Conservation (phyloP, 2,113 vertebrate genomes). For the Leptobrachium leishanense region DNA sequence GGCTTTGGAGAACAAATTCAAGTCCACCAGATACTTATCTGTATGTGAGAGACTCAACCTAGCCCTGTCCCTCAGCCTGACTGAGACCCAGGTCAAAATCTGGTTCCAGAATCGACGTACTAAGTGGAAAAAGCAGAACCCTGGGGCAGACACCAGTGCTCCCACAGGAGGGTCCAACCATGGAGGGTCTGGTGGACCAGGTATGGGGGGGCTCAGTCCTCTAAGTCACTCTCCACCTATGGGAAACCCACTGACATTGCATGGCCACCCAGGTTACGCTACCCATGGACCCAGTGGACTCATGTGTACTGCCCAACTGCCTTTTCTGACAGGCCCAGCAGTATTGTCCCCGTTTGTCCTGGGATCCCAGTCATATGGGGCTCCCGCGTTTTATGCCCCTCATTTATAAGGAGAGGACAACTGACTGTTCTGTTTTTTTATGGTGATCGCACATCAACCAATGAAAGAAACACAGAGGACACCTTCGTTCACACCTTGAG, state of each 20-base stretch:
- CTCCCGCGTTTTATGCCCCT: conserved; percentile 91
- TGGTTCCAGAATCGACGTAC: conserved; percentile 94
- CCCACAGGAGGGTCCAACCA: conserved; percentile 67
- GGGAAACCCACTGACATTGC: conserved; percentile 84
- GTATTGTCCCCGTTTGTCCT: conserved; percentile 95
- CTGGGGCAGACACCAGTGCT: conserved; percentile 88
- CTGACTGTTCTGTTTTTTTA: too few relatives aligned
- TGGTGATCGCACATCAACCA: too few relatives aligned
- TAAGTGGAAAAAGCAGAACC: conserved; percentile 97
- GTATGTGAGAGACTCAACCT: conserved; percentile 90
- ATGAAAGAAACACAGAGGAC: too few relatives aligned
- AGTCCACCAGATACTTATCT: conserved; percentile 89
- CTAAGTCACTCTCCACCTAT: conserved; percentile 89
- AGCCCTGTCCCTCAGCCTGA: conserved; percentile 87
- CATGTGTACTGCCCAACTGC: conserved; percentile 86
- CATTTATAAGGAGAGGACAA: conserved; percentile 74
- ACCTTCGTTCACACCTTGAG: too few relatives aligned
- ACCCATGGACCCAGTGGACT: conserved; percentile 81
- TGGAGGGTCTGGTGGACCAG: conserved; percentile 60
- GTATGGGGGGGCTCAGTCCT: conserved; percentile 70
- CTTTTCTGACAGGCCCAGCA: conserved; percentile 87
- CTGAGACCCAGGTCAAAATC: conserved; percentile 92
- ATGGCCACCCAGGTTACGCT: conserved; percentile 78
- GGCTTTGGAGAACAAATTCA: conserved; percentile 94
- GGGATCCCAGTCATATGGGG: conserved; percentile 90